Evolutionary conservation across 1,140 invertebrate species (phyloP), one percentile per base, ranked within the genome.

Genomic region (Trichonephila inaurata): DNA sequence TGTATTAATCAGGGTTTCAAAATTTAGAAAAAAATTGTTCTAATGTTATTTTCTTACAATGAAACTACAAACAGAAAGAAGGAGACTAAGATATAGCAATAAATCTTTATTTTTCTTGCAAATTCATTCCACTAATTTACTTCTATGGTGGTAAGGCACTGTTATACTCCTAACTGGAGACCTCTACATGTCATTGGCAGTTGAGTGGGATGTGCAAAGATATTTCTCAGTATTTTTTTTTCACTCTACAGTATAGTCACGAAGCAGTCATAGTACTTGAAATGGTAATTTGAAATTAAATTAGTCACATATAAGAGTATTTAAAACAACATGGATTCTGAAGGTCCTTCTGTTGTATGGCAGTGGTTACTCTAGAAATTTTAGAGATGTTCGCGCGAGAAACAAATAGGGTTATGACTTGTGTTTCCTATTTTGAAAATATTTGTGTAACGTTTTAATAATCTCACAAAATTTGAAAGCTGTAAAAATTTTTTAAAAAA

Each of bases 91-190:
- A 33, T 16, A 7, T 77, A 77, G 28, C 72, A 77, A 77, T 77
- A 77, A 77, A 77, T 77, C 72, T 4, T 77, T 77, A 33, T 77
- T 33, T 83, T 83, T 58, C 24, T 83, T 83, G 81, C 82, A 83
- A 83, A 83, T 83, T n/a, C 82, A 83, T 58, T 83, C 19, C 21
- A 51, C 82, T 83, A 83, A 83, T 58, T 83, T 28, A 58, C 21
- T 2, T 51, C 82, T 83, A 83, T 28, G 21, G 82, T 83, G 82
- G 82, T 83, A 83, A 83, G 82, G 82, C 82, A 83, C 82, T 83
- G 82, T 16, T 14, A 2, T 7, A 40, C 40, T 60, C 51, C 82
- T 24, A 83, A n/a, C 19, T 51, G 51, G 82, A 60, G 51, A 44
- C 6, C 82, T 83, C 40, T 83, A 60, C 24, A 40, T 58, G 82